phyloP scores from a whole-genome alignment of 2,888 invertebrate species.

The Tenthredo mesomela region DNA sequence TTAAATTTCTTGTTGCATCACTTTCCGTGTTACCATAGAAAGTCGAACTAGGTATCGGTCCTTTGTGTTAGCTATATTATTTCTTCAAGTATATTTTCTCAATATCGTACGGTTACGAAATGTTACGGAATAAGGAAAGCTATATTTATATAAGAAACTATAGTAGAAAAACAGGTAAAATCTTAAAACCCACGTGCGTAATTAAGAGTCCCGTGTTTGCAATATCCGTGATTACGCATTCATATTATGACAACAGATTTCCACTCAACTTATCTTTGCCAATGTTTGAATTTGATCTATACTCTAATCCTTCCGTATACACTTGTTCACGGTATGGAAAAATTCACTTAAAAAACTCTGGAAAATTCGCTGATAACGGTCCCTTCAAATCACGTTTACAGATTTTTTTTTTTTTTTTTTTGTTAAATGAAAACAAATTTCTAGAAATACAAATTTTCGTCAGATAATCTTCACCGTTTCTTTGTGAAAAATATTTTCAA shows the following conservation, averaged over 20 bases:
- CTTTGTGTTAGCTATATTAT: background rate
- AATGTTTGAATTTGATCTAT: slow-evolving; percentile 2
- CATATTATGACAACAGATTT: slow-evolving; percentile 9
- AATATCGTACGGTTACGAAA: background rate
- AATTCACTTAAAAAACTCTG: background rate
- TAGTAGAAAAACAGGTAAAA: background rate
- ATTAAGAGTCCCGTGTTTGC: background rate
- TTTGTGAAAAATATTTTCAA: no score
- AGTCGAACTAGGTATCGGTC: background rate
- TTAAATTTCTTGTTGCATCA: background rate
- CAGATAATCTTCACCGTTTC: no score
- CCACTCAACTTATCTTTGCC: background rate
- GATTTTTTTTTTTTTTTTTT: background rate
- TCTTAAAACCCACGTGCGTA: background rate
- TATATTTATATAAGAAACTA: background rate
- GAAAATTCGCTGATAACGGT: background rate
- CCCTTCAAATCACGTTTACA: background rate
- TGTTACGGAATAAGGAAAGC: background rate
- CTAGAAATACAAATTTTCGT: background rate
- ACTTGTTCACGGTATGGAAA: background rate
- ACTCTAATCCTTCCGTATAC: background rate
- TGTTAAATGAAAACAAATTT: background rate
- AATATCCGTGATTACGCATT: background rate
- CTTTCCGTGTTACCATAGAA: background rate
- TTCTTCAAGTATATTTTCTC: background rate